Conservation (phyloP, 2,113 vertebrate species). For the Saimiri boliviensis region DNA sequence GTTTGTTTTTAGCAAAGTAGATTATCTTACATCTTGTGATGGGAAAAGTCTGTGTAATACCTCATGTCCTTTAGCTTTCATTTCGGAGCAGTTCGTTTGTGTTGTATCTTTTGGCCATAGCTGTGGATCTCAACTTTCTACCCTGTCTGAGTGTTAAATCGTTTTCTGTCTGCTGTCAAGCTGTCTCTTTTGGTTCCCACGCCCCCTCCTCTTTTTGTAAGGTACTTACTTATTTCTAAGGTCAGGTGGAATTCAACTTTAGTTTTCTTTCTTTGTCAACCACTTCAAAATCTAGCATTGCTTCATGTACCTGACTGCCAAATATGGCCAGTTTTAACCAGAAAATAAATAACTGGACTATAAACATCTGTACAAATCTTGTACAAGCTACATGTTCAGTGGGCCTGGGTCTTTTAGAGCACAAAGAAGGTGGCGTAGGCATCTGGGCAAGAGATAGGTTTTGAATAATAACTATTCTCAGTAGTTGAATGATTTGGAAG, state of each 20-base stretch:
- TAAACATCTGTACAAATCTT: constrained; percentile 24
- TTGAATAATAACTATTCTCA: neutral
- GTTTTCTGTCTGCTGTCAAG: constrained; percentile 71
- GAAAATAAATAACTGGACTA: constrained; percentile 25
- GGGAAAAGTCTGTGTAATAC: constrained; percentile 70
- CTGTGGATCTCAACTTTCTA: constrained; percentile 70
- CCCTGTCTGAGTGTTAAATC: constrained; percentile 70
- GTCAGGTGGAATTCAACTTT: constrained; percentile 11
- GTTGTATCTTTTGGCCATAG: constrained; percentile 77
- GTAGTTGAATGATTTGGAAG: neutral
- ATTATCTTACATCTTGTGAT: constrained; percentile 75
- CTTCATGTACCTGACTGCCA: neutral
- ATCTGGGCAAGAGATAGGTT: neutral
- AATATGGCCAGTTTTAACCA: constrained; percentile 8
- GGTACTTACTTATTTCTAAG: constrained; percentile 17
- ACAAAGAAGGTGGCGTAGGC: neutral
- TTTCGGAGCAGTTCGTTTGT: constrained; percentile 48
- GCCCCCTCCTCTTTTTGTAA: constrained; percentile 35
- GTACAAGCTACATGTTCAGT: neutral
- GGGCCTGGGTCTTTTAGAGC: neutral
- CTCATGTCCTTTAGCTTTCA: constrained; percentile 46
- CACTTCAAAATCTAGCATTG: neutral
- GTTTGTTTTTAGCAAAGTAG: constrained; percentile 74
- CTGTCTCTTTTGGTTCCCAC: constrained; percentile 68
- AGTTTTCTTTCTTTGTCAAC: neutral